Evolutionary conservation across 2,888 invertebrate species (phyloP), one percentile per base, ranked within the genome.

Genomic region (Hirtodrosophila histrioides): DNA sequence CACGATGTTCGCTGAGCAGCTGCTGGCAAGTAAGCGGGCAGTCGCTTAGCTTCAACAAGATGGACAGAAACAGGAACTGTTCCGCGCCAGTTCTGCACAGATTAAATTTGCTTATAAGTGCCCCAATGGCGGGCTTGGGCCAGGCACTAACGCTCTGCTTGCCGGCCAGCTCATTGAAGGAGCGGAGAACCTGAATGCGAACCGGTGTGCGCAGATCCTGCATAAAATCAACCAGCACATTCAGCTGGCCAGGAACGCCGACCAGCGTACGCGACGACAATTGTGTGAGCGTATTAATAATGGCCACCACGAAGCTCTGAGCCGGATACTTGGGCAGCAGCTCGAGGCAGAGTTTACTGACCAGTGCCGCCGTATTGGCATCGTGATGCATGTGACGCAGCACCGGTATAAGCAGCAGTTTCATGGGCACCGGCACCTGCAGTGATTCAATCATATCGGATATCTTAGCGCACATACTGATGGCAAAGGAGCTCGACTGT

Each of bases 391-490:
- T 98, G 87, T 98, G 96, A 76, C 97, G 95, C 57, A 99, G 92
- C 43, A 98, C 97, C 0, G 97, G 96, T 56, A 99, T 97, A 5
- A 99, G 93, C 85, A 97, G 95, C 24, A 98, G 93, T 90, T 99
- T 97, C 93, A 98, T 95, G 58, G 97, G 96, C 3, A 97, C 96
- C 0, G 98, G 97, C 0, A 98, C 98, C 55, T 97, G 96, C 83
- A 98, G 94, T 39, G 97, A 96, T 89, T 97, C 96, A 75, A 99
- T 97, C 98, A 98, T 98, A 78, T 97, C 96, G 0, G 97, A 96
- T 54, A 99, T 95, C 91, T 98, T 98, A 76, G 97, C 97, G 89
- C 98, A 98, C 95, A 99, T 97, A 62, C 97, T 97, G 23, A 97
- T 95, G 0, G 98, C 98, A 94, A 99, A 99, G n/a, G 96, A 94